Evolutionary conservation across 2,797 vertebrate genomes (phyloP).

Genomic region (Cossypha polioptera): DNA sequence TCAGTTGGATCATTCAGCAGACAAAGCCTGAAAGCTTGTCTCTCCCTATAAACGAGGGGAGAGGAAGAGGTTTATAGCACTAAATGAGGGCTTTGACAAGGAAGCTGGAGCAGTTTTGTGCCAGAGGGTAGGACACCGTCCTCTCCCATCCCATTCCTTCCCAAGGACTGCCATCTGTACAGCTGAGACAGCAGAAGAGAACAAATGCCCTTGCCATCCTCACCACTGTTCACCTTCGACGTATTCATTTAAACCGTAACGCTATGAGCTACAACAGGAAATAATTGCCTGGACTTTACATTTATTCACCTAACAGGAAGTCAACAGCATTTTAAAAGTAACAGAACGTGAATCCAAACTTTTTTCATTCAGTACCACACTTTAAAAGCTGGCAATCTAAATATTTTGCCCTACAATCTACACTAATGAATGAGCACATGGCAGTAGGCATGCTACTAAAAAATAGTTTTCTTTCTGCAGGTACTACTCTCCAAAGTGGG

Average conservation of each 20-base stretch:
- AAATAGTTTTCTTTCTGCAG: not conserved
- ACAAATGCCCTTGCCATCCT: not conserved
- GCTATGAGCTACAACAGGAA: not conserved
- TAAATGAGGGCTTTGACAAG: not conserved
- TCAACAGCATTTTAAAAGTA: not conserved
- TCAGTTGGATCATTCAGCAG: not conserved
- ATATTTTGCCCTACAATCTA: not conserved
- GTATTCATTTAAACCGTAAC: fast-evolving
- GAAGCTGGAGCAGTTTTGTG: conserved; percentile 1
- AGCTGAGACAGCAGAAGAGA: not conserved
- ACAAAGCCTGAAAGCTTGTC: conserved; percentile 11
- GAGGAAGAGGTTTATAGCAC: not conserved
- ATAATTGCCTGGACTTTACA: not conserved
- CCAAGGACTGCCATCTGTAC: not conserved
- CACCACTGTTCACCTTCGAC: not conserved
- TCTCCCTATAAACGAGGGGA: not conserved
- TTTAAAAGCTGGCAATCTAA: not conserved
- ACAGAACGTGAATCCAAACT: not conserved
- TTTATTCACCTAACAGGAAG: not conserved
- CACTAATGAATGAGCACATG: not conserved
- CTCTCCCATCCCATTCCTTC: not conserved
- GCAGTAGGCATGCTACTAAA: not conserved
- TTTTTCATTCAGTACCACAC: not conserved
- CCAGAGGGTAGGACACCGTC: not conserved
- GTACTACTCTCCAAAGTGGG: not conserved